These are phyloP conservation scores for Neocrepidodera transversa DNA, from an alignment of 2,888 invertebrate genomes.

Conservation along the genomic window DNA sequence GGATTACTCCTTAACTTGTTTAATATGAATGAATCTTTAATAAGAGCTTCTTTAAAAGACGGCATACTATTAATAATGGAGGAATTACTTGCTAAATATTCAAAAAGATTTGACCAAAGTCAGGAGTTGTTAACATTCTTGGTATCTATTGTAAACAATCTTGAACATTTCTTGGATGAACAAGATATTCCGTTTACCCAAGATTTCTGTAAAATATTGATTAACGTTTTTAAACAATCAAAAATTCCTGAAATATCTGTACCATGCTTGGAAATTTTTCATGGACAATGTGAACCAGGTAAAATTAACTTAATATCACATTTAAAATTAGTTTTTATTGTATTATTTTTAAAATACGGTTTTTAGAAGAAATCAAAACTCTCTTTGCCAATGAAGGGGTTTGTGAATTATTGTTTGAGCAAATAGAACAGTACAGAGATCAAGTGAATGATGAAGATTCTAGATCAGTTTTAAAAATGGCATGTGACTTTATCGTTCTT, in stretches of 20 bases:
- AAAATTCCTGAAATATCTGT: conserved; percentile 76
- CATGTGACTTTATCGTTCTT: conserved; percentile 84
- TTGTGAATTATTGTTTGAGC: conserved; percentile 76
- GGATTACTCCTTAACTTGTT: conserved; percentile 83
- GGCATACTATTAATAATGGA: conserved; percentile 65
- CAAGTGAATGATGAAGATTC: conserved; percentile 70
- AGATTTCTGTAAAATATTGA: conserved; percentile 58
- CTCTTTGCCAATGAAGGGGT: conserved; percentile 78
- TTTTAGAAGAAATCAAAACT: conserved; percentile 78
- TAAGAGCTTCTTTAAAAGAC: conserved; percentile 66
- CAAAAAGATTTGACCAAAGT: conserved; percentile 62
- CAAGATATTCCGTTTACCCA: conserved; percentile 54
- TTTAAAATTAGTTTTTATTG: not conserved
- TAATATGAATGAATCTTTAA: conserved; percentile 73
- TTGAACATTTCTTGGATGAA: conserved; percentile 70
- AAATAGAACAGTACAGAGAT: conserved; percentile 74
- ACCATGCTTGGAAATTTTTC: conserved; percentile 77
- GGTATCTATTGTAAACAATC: conserved; percentile 67
- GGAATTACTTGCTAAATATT: conserved; percentile 62
- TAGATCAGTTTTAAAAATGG: conserved; percentile 77
- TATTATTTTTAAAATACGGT: conserved; percentile 7
- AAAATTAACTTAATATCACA: conserved; percentile 46
- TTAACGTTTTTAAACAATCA: conserved; percentile 70
- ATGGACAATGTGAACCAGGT: conserved; percentile 80
- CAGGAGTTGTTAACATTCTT: conserved; percentile 66